Percentiles rank a stretch among this genome's conserved stretches.
Conservation (phyloP, 2,888 invertebrate species). For the Spisula subtruncata region DNA sequence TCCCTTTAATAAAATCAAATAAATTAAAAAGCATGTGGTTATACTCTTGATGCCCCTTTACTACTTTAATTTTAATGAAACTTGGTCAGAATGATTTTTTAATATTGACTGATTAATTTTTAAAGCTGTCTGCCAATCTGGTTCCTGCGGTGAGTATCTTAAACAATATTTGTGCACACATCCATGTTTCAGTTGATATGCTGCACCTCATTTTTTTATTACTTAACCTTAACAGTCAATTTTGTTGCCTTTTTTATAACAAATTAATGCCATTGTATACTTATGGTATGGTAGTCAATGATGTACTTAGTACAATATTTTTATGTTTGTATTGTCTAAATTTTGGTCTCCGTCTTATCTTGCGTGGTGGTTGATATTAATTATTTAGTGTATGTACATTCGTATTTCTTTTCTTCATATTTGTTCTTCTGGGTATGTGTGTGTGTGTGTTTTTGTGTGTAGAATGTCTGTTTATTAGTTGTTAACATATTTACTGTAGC, state of each 20-base stretch:
- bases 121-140: not conserved
- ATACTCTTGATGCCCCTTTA: too few species aligned
- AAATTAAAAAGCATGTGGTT: too few species aligned
- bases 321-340: not conserved
- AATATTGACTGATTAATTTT: not conserved
- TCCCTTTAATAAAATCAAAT: too few species aligned
- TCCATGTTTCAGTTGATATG: not conserved
- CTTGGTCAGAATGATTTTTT: not conserved
- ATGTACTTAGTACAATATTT: not conserved
- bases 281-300: not conserved
- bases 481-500: not conserved
- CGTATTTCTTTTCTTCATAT: not conserved
- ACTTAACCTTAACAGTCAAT: not conserved
- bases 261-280: not conserved
- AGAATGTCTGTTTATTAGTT: not conserved
- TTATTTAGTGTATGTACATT: too few species aligned
- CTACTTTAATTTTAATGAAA: too few species aligned
- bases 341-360: not conserved
- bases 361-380: not conserved
- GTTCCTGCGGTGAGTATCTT: not conserved
- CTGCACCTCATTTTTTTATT: constrained; percentile 2
- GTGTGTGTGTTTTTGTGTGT: not conserved
- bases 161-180: not conserved
- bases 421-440: too few species aligned
- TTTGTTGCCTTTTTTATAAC: not conserved